phyloP scores from a whole-genome alignment of 2,888 invertebrate genomes.

The Drosophila borborema region DNA sequence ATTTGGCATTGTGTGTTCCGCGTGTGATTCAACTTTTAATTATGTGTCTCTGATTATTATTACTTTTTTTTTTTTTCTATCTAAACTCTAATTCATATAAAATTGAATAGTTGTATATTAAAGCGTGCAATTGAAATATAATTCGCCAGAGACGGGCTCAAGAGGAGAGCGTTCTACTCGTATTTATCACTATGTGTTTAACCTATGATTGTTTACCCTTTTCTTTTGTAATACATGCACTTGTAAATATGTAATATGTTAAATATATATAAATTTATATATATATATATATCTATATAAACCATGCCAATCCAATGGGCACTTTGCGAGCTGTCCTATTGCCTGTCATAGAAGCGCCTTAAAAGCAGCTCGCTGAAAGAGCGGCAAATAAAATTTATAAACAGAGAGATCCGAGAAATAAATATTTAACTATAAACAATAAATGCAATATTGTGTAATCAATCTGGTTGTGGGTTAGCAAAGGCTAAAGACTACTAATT shows the following conservation, averaged over 20 bases:
- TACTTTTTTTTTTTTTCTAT: conserved; percentile 4
- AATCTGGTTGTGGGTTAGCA: background rate
- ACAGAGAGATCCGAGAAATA: conserved; percentile 4
- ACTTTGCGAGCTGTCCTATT: background rate
- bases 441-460: background rate
- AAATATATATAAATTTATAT: conserved; percentile 8
- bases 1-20: conserved; percentile 8
- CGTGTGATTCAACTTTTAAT: conserved; percentile 11
- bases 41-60: background rate
- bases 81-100: conserved; percentile 17
- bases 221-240: conserved; percentile 27
- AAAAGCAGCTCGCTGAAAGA: conserved; percentile 34
- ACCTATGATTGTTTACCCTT: background rate
- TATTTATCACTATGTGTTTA: conserved; percentile 6
- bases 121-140: conserved; percentile 50
- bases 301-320: conserved; percentile 14
- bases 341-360: conserved; percentile 42
- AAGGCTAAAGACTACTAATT: no score
- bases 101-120: conserved; percentile 21
- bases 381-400: conserved; percentile 20
- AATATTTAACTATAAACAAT: conserved; percentile 3
- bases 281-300: conserved; percentile 1
- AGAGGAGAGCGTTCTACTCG: conserved; percentile 25
- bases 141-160: conserved; percentile 4
- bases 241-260: conserved; percentile 71